phyloP scores from a whole-genome alignment of 1,140 invertebrate species.

The Musca vetustissima region DNA sequence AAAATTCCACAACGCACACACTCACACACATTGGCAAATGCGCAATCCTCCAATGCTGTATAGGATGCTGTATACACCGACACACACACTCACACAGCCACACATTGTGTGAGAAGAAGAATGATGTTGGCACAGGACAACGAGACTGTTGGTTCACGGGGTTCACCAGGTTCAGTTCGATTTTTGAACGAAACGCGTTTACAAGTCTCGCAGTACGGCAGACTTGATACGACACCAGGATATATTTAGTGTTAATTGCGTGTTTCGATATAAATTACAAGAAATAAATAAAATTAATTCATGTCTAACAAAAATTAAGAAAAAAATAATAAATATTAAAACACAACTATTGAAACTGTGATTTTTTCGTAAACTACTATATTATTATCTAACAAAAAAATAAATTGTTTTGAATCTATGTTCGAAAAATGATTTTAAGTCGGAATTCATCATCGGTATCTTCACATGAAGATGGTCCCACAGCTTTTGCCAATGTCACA shows the following conservation, averaged over 20 bases:
- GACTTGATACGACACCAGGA: no score
- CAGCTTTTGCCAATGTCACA: no score
- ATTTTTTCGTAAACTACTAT: neutral
- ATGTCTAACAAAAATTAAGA: neutral
- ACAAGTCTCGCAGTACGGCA: constrained; percentile 7
- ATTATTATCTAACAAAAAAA: neutral
- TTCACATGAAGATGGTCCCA: constrained; percentile 23
- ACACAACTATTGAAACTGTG: neutral
- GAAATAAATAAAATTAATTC: neutral
- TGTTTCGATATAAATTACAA: neutral
- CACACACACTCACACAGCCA: neutral
- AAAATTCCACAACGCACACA: constrained; percentile 24
- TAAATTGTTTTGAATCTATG: neutral
- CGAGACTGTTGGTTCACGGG: neutral
- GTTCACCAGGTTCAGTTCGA: constrained; percentile 15
- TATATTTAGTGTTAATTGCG: neutral
- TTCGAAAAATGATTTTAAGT: constrained; percentile 40
- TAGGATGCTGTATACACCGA: no score
- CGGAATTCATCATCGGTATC: constrained; percentile 31
- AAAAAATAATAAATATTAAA: neutral
- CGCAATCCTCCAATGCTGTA: constrained; percentile 12
- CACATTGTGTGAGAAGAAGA: neutral
- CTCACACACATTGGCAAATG: neutral
- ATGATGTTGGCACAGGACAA: neutral
- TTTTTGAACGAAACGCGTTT: constrained; percentile 20